phyloP scores from a whole-genome alignment of 2,113 vertebrate genomes.

The Lampris incognitus region DNA sequence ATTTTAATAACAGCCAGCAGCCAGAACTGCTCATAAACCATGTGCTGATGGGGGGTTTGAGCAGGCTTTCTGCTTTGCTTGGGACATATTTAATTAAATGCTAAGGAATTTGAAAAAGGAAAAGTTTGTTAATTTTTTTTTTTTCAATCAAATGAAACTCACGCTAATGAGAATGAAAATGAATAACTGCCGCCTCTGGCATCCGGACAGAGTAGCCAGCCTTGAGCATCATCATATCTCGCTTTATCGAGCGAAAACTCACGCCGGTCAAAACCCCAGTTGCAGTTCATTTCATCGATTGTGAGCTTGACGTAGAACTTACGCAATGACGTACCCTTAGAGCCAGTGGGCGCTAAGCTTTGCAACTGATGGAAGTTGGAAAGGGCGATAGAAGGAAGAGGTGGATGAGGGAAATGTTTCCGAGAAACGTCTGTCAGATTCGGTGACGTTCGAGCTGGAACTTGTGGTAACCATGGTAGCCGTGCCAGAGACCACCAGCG shows the following conservation, averaged over 20 bases:
- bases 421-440: neutral
- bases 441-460: neutral
- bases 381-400: neutral
- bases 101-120: neutral
- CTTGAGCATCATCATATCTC: neutral
- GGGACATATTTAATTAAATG: neutral
- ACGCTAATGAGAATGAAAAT: neutral
- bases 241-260: neutral
- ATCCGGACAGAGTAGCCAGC: neutral
- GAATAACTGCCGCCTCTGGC: neutral
- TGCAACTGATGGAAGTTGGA: neutral
- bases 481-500: neutral
- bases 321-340: neutral
- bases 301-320: neutral
- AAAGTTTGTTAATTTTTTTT: neutral
- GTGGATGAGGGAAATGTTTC: no score
- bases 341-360: neutral
- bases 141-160: no score
- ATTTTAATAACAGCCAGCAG: conserved; percentile 1
- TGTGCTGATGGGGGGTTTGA: neutral
- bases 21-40: conserved; percentile 1
- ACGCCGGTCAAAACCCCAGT: neutral
- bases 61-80: neutral
- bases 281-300: neutral
- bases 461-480: neutral